Percentiles rank a stretch among this genome's conserved stretches.
Conservation (phyloP, 2,797 vertebrate species). For the Sparus aurata region DNA sequence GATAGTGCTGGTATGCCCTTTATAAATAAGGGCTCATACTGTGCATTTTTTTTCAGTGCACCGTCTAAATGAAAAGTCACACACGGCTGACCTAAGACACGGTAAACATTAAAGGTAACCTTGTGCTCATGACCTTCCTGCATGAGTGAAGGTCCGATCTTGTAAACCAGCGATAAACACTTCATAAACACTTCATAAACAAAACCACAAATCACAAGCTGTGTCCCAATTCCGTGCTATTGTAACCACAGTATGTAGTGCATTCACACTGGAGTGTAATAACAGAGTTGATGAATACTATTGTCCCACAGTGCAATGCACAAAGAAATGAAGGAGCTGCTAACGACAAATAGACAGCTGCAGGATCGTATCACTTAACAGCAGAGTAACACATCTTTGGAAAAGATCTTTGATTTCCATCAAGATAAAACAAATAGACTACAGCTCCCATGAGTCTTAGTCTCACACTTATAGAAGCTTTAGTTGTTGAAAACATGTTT, state of each 20-base stretch:
- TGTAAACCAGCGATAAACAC: constrained; percentile 50
- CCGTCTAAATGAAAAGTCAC: constrained; percentile 36
- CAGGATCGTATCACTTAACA: constrained; percentile 23
- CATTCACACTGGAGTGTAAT: neutral
- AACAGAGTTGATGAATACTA: neutral
- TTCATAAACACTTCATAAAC: constrained; percentile 35
- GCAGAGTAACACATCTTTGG: constrained; percentile 47
- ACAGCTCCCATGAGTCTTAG: constrained; percentile 3
- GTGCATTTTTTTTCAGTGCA: constrained; percentile 29
- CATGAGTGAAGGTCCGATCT: neutral
- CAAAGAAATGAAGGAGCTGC: neutral
- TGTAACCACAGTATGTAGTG: constrained; percentile 8
- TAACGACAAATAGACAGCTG: neutral
- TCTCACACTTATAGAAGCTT: neutral
- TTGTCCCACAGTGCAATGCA: constrained; percentile 8
- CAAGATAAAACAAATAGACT: neutral
- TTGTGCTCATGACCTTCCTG: neutral
- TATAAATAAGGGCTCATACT: constrained; percentile 38
- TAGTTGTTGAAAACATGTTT: neutral
- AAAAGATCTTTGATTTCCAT: constrained; percentile 14
- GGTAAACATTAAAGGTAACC: constrained; percentile 36
- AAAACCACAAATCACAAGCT: constrained; percentile 10
- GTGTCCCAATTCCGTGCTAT: neutral
- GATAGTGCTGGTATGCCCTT: constrained; percentile 48
- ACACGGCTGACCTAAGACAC: constrained; percentile 3